Evolutionary conservation across 2,888 invertebrate genomes (phyloP), one percentile per base, ranked within the genome.

Genomic region (Cancer borealis): DNA sequence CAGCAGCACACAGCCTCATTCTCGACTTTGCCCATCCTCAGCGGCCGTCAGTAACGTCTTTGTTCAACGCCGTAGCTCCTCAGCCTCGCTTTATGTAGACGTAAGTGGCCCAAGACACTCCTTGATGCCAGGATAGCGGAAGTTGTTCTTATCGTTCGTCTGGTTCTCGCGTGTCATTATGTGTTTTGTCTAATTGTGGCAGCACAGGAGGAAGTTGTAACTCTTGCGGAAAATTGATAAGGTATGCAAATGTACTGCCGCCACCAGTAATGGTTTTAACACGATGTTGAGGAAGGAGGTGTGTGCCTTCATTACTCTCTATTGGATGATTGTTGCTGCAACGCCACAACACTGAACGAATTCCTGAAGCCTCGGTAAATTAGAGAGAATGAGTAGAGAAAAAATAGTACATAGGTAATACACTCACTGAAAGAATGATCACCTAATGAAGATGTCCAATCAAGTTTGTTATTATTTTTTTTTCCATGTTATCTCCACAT

Each of bases 91-190:
- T 79, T 79, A 79, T 79, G 79, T 12, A 79, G 79, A 79, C 30
- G 79, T 10, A 30, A 30, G 3, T 30, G 30, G 79, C 26, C 21
- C 10, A 8, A 30, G 26, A 79, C 79, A 79, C 79, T 30, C 79
- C 79, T 30, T 79, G 30, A 30, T 79, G 12, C 6, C 30, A 30
- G 30, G 79, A 30, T 3, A 30, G 79, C 26, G 79, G 79, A 79
- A 30, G 79, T 30, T 79, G 79, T 79, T 30, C 79, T 79, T 30
- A 79, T 79, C 26, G 30, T 79, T 79, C 8, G 30, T 21, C 79
- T 79, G 30, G 79, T 79, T 79, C 26, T 79, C 30, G 79, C 79
- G 79, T 79, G 79, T 79, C 79, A 79, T 79, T 79, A 79, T 79
- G 79, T 79, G 30, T 79, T 79, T 79, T 26, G 6, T 30, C 79